Evolutionary conservation across 2,888 invertebrate genomes (phyloP).

Genomic region (Margaritifera margaritifera): DNA sequence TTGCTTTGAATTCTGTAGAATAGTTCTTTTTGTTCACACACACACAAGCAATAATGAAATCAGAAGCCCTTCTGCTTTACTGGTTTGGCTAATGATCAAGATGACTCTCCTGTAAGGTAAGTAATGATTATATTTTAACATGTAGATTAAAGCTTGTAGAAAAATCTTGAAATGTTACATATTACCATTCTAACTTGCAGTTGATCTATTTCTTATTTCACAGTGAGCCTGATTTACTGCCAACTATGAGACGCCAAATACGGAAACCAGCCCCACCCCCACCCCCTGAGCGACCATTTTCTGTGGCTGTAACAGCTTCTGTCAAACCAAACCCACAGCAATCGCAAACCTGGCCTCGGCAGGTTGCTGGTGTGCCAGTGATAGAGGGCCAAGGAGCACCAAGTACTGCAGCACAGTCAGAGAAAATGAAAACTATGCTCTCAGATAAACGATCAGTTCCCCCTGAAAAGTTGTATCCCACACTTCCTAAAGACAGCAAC

Average conservation of each 20-base stretch:
- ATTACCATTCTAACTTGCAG: too few species aligned
- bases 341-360: conserved; percentile 48
- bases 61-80: too few species aligned
- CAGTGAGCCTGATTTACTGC: conserved; percentile 38
- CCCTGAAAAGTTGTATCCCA: conserved; percentile 34
- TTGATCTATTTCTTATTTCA: neutral
- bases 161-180: too few species aligned
- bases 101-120: too few species aligned
- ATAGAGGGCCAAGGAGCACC: conserved; percentile 18
- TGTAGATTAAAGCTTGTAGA: too few species aligned
- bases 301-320: conserved; percentile 57
- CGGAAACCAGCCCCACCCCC: conserved; percentile 64
- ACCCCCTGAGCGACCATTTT: conserved; percentile 58
- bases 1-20: too few species aligned
- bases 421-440: conserved; percentile 31
- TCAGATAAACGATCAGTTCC: conserved; percentile 38
- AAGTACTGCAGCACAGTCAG: conserved; percentile 16
- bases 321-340: conserved; percentile 32
- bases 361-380: conserved; percentile 27
- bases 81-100: too few species aligned
- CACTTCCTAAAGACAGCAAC: conserved; percentile 24
- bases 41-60: too few species aligned
- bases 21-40: too few species aligned
- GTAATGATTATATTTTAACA: too few species aligned
- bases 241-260: conserved; percentile 17